Conservation (phyloP, 1,140 invertebrate genomes). For the roundworm (Caenorhabditis elegans) region DNA sequence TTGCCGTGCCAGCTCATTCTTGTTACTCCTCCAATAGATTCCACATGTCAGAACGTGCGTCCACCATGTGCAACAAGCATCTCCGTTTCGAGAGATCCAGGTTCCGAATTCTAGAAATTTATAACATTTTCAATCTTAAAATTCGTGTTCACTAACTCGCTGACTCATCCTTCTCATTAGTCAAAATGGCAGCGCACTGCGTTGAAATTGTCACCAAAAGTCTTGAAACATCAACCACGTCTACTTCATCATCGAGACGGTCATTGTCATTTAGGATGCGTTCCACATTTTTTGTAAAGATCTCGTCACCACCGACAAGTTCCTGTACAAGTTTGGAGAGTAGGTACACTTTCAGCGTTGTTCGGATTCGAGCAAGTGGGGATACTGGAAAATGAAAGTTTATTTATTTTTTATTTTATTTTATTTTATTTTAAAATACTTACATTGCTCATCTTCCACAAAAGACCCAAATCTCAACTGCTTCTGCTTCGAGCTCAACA, state of each 20-base stretch:
- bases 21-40: constrained; percentile 61
- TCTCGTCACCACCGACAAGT: background rate
- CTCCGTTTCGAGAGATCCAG: constrained; percentile 45
- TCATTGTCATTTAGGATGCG: constrained; percentile 13
- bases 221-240: constrained; percentile 64
- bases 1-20: constrained; percentile 52
- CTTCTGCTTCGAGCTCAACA: constrained; percentile 42
- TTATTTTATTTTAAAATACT: no score
- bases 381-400: constrained; percentile 49
- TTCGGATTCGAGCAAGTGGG: constrained; percentile 57
- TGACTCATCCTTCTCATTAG: constrained; percentile 34
- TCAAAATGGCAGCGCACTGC: constrained; percentile 18
- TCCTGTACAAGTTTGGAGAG: constrained; percentile 41
- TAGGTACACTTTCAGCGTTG: constrained; percentile 63
- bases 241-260: constrained; percentile 53
- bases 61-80: constrained; percentile 65
- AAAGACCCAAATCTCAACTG: constrained; percentile 29
- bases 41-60: constrained; percentile 62
- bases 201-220: constrained; percentile 58
- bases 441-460: background rate
- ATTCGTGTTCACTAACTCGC: background rate
- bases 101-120: constrained; percentile 45
- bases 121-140: background rate
- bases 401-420: no score
- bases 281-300: background rate